Evolutionary conservation across 2,113 vertebrate genomes (phyloP).

Genomic region (Nannospalax galili): DNA sequence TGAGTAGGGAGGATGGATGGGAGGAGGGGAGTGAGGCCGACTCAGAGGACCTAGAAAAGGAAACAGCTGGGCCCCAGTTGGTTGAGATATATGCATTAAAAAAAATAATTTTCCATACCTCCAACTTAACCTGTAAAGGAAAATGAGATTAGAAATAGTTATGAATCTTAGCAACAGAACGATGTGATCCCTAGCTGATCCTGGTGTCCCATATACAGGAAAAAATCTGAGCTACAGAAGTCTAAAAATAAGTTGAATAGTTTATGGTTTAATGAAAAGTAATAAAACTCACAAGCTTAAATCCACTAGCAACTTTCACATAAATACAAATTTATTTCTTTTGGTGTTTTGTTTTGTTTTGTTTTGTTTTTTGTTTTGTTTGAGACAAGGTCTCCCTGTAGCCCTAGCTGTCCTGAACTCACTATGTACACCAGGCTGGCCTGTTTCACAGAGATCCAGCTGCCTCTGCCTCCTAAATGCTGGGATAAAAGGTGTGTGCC

Average conservation of each 20-base stretch:
- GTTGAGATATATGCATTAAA: neutral
- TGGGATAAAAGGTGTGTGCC: no score
- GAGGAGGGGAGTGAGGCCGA: neutral
- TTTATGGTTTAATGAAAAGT: conserved; percentile 51
- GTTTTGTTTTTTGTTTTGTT: no score
- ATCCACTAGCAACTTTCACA: conserved; percentile 60
- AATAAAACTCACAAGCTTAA: conserved; percentile 20
- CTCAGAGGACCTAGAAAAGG: neutral
- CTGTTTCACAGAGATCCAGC: no score
- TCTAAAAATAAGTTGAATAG: neutral
- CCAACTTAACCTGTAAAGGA: conserved; percentile 8
- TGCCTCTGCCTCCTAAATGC: no score
- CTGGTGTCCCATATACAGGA: neutral
- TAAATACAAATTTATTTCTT: conserved; percentile 29
- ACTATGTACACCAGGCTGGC: no score
- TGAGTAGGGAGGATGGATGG: neutral
- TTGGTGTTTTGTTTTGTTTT: no score
- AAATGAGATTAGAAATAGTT: neutral
- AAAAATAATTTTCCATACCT: conserved; percentile 33
- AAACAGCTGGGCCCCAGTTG: neutral
- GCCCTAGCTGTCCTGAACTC: no score
- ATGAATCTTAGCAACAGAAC: neutral
- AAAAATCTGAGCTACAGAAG: conserved; percentile 27
- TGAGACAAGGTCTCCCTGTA: no score
- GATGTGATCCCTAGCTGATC: conserved; percentile 1